phyloP scores from a whole-genome alignment of 1,140 invertebrate genomes.

The Heliconius hermathena region DNA sequence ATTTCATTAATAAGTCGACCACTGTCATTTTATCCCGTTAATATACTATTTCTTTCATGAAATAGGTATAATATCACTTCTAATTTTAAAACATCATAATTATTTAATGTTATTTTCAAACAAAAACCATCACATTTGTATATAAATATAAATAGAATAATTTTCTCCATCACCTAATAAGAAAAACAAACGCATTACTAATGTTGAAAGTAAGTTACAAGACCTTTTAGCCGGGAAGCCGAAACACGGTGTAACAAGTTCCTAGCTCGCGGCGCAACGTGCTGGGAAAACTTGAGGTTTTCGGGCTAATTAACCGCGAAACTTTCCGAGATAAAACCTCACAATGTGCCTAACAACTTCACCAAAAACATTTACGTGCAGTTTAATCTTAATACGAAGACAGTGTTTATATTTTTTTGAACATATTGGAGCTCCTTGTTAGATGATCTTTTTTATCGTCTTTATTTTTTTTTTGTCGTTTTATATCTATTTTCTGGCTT shows the following conservation, averaged over 20 bases:
- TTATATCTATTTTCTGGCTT: too few relatives aligned
- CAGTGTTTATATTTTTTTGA: neutral
- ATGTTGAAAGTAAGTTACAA: slow-evolving; percentile 27
- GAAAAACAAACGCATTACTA: slow-evolving; percentile 12
- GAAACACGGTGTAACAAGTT: slow-evolving; percentile 62
- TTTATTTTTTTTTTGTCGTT: too few relatives aligned
- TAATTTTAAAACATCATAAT: too few relatives aligned
- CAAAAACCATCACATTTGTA: neutral
- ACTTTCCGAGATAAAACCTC: slow-evolving; percentile 61
- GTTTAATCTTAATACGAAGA: slow-evolving; percentile 21
- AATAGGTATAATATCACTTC: too few relatives aligned
- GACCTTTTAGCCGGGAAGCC: slow-evolving; percentile 43
- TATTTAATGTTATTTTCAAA: too few relatives aligned
- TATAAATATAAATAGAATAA: neutral
- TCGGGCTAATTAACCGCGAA: slow-evolving; percentile 66
- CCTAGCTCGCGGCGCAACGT: slow-evolving; percentile 61
- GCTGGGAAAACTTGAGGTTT: slow-evolving; percentile 65
- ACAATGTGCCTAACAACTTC: slow-evolving; percentile 32
- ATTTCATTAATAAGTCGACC: too few relatives aligned
- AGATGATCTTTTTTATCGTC: neutral
- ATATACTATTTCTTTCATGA: too few relatives aligned
- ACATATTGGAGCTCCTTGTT: neutral
- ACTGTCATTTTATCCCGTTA: too few relatives aligned
- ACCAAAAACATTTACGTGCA: slow-evolving; percentile 31
- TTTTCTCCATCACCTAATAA: slow-evolving; percentile 8